Evolutionary conservation across 64 coral and sea anemone genomes (phyloP).

Genomic region (Stichodactyla mertensii): DNA sequence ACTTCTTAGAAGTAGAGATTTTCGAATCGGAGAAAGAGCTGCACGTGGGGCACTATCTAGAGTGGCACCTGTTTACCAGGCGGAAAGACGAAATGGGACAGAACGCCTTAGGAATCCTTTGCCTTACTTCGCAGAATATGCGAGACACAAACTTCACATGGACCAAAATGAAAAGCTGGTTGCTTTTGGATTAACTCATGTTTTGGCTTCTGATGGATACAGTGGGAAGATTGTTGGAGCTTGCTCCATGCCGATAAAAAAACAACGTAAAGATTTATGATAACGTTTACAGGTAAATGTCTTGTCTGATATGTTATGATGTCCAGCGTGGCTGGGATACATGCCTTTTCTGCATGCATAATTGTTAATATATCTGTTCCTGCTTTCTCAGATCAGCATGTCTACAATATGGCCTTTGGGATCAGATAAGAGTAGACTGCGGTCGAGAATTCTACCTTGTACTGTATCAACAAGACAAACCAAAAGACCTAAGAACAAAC

Average conservation of each 20-base stretch:
- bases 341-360: no score
- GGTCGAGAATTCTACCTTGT: conserved; percentile 43
- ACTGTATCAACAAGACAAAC: conserved; percentile 36
- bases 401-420: conserved; percentile 43
- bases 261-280: conserved; percentile 57
- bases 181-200: conserved; percentile 37
- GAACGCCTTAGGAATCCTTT: conserved; percentile 32
- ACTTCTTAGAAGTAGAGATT: conserved; percentile 21
- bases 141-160: conserved; percentile 38
- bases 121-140: conserved; percentile 40
- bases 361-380: no score
- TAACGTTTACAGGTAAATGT: conserved; percentile 37
- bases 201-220: conserved; percentile 34
- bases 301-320: neutral
- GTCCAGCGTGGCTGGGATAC: no score
- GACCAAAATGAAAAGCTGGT: conserved; percentile 56
- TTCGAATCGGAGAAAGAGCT: conserved; percentile 33
- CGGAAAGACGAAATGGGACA: conserved; percentile 24
- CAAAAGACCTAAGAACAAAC: conserved; percentile 23
- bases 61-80: conserved; percentile 18
- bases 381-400: conserved; percentile 1
- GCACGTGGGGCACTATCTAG: conserved; percentile 2
- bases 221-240: conserved; percentile 49
- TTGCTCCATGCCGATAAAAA: conserved; percentile 56
- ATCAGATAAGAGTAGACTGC: conserved; percentile 51